A percentile compares a stretch with the other conserved stretches of the same genome.
Conservation (phyloP, 2,797 vertebrate genomes). For the Petrocephalus schoutedeni region DNA sequence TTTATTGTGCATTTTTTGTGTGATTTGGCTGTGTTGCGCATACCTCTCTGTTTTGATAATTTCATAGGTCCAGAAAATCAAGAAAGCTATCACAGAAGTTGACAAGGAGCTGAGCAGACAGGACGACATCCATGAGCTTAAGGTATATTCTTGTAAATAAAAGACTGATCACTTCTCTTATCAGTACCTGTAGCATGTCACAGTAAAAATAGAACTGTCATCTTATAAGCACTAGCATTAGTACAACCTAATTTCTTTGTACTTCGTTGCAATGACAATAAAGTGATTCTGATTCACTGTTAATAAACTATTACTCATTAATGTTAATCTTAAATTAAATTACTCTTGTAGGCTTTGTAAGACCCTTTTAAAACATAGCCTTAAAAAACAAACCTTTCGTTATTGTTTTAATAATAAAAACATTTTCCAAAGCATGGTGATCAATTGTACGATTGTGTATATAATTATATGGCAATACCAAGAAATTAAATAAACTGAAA, state of each 20-base stretch:
- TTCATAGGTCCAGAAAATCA: constrained; percentile 84
- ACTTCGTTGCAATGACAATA: too few species aligned
- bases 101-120: constrained; percentile 50
- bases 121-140: constrained; percentile 58
- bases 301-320: neutral
- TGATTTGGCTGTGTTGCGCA: neutral
- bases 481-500: neutral
- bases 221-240: neutral
- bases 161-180: neutral
- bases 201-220: neutral
- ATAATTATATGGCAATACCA: neutral
- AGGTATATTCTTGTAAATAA: constrained; percentile 50
- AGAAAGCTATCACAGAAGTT: constrained; percentile 59
- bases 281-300: too few species aligned
- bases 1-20: neutral
- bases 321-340: neutral
- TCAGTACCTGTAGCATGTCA: neutral
- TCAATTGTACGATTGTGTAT: neutral
- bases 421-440: neutral
- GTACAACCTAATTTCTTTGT: too few species aligned
- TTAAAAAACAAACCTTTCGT: neutral
- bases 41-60: neutral
- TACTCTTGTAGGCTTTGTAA: neutral
- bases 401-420: neutral
- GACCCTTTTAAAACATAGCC: neutral